Evolutionary conservation across 2,888 invertebrate species (phyloP).

Genomic region (Uloborus plumipes): DNA sequence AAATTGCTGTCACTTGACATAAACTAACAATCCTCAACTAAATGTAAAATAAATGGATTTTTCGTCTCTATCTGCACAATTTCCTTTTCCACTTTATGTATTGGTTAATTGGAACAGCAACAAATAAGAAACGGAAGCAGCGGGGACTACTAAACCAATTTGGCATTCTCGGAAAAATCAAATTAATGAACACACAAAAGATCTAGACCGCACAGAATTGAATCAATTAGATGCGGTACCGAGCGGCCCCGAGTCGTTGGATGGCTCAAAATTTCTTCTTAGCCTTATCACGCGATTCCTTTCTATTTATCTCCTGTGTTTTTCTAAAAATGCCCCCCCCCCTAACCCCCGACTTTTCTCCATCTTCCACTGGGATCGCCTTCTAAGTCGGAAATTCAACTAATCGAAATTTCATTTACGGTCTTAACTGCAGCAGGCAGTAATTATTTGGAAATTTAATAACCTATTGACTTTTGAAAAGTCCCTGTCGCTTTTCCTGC

Average conservation of each 20-base stretch:
- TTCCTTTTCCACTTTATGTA: not conserved
- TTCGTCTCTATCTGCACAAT: not conserved
- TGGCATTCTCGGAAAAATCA: slow-evolving; percentile 26
- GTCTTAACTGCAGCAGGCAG: not conserved
- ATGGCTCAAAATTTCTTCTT: not conserved
- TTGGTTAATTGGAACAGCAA: slow-evolving; percentile 4
- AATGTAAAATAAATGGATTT: too few relatives aligned
- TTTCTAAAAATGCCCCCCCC: not conserved
- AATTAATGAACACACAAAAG: slow-evolving; percentile 22
- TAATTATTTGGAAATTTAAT: slow-evolving; percentile 61
- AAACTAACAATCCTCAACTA: too few relatives aligned
- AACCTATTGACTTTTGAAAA: slow-evolving; percentile 61
- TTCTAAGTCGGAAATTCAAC: slow-evolving; percentile 8
- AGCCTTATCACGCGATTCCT: not conserved
- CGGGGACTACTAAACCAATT: slow-evolving; percentile 16
- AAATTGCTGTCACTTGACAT: too few relatives aligned
- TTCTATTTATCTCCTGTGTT: not conserved
- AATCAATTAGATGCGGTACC: not conserved
- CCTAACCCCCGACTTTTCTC: not conserved
- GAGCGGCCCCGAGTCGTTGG: not conserved
- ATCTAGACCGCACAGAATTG: too few relatives aligned
- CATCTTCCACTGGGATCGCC: not conserved
- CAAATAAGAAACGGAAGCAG: not conserved
- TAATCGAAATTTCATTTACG: slow-evolving; percentile 53
- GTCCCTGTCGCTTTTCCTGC: slow-evolving; percentile 20